Percentiles rank a stretch among this genome's conserved stretches.
These are phyloP conservation scores for Climacteris rufus DNA, from an alignment of 2,113 vertebrate species.

Conservation along the genomic window DNA sequence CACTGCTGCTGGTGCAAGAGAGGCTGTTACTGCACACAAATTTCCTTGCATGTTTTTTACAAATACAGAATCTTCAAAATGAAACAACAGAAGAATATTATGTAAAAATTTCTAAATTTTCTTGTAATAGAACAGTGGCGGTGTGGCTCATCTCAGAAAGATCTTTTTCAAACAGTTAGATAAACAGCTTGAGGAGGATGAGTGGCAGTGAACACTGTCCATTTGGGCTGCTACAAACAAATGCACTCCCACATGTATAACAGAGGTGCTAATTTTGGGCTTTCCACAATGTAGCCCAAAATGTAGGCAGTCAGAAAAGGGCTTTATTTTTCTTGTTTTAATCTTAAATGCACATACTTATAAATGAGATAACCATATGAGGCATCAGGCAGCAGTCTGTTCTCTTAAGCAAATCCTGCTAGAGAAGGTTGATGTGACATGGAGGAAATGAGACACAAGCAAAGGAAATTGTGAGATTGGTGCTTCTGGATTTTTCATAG, in stretches of 20 bases:
- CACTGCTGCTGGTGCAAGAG: background rate
- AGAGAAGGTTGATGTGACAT: background rate
- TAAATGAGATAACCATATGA: background rate
- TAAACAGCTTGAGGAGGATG: background rate
- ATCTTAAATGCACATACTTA: background rate
- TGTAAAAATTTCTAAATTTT: background rate
- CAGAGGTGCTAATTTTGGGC: background rate
- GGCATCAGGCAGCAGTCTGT: background rate
- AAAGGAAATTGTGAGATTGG: background rate
- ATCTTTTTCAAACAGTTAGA: background rate
- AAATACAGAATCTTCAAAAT: background rate
- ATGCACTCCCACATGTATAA: rapidly evolving
- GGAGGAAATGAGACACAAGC: background rate
- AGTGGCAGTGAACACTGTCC: background rate
- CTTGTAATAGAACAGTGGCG: background rate
- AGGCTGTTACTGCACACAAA: background rate
- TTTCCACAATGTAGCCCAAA: background rate
- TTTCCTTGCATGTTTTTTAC: background rate
- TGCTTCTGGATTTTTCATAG: background rate
- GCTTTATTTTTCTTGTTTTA: background rate
- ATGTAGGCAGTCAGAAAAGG: background rate
- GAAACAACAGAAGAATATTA: background rate
- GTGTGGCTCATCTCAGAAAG: background rate
- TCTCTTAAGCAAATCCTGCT: background rate
- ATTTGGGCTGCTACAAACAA: background rate